Percentiles rank a stretch among this genome's conserved stretches.
Conservation (phyloP, 2,797 vertebrate species). For the Chrosomus eos region DNA sequence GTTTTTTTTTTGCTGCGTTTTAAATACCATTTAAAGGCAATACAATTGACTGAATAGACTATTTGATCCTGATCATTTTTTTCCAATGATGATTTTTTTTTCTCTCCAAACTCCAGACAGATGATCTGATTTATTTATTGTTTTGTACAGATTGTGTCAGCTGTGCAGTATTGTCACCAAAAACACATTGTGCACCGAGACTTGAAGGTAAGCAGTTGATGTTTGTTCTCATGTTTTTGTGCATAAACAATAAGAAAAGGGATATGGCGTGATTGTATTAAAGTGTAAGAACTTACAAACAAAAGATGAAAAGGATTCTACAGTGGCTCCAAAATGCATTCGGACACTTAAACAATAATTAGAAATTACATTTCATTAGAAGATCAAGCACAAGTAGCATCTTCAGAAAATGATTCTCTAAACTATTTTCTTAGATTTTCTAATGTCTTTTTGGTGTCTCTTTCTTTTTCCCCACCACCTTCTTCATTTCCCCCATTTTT, state of each 20-base stretch:
- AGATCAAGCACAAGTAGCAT: not conserved
- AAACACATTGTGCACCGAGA: conserved; percentile 98
- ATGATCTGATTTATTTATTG: not conserved
- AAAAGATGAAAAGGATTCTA: not conserved
- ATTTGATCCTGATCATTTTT: not conserved
- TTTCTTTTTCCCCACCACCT: not conserved
- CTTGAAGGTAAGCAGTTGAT: conserved; percentile 87
- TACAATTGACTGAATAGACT: not conserved
- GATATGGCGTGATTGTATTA: not conserved
- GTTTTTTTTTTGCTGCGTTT: too few species aligned
- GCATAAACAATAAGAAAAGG: not conserved
- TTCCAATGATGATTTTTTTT: not conserved
- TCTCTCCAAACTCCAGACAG: not conserved
- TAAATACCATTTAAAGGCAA: not conserved
- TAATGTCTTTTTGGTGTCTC: not conserved
- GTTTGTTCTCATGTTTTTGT: not conserved
- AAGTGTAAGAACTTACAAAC: not conserved
- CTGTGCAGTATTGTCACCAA: conserved; percentile 98
- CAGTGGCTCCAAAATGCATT: not conserved
- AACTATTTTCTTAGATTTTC: not conserved
- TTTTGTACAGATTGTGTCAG: conserved; percentile 90
- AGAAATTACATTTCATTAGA: not conserved
- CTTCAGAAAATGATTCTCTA: not conserved
- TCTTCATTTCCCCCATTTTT: not conserved
- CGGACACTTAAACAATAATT: not conserved